Percentiles rank a stretch among this genome's conserved stretches.
These are phyloP conservation scores for Condylura cristata DNA, from an alignment of 2,113 vertebrate genomes.

Conservation along the genomic window DNA sequence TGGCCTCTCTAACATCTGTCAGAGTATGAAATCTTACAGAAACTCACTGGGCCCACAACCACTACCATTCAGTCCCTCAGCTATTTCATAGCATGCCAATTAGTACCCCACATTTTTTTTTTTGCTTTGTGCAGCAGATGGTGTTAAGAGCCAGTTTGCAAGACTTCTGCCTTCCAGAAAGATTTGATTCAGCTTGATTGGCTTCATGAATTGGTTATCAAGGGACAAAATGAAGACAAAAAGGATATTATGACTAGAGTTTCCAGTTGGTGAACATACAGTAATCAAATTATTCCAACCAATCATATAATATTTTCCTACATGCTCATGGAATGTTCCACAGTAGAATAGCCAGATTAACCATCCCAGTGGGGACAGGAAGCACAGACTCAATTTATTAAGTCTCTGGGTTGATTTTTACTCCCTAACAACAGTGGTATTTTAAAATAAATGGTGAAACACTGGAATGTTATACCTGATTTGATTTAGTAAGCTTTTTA, in stretches of 20 bases:
- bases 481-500: constrained; percentile 16
- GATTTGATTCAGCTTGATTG: constrained; percentile 54
- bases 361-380: not conserved
- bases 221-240: constrained; percentile 69
- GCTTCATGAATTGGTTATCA: constrained; percentile 65
- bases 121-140: constrained; percentile 60
- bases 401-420: not conserved
- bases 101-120: constrained; percentile 55
- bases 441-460: constrained; percentile 49
- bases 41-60: constrained; percentile 1
- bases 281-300: constrained; percentile 70
- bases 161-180: constrained; percentile 60
- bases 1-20: not conserved
- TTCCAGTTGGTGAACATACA: constrained; percentile 63
- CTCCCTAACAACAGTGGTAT: not conserved
- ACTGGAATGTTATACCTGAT: not conserved
- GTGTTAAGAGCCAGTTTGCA: constrained; percentile 47
- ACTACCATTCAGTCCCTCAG: not conserved
- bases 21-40: constrained; percentile 38
- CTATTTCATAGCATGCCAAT: constrained; percentile 47
- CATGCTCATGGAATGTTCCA: not conserved
- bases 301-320: constrained; percentile 45
- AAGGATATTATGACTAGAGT: constrained; percentile 52
- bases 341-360: constrained; percentile 57
- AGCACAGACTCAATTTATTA: not conserved